These are phyloP conservation scores for Albula glossodonta DNA, from an alignment of 2,113 vertebrate genomes.

Conservation along the genomic window DNA sequence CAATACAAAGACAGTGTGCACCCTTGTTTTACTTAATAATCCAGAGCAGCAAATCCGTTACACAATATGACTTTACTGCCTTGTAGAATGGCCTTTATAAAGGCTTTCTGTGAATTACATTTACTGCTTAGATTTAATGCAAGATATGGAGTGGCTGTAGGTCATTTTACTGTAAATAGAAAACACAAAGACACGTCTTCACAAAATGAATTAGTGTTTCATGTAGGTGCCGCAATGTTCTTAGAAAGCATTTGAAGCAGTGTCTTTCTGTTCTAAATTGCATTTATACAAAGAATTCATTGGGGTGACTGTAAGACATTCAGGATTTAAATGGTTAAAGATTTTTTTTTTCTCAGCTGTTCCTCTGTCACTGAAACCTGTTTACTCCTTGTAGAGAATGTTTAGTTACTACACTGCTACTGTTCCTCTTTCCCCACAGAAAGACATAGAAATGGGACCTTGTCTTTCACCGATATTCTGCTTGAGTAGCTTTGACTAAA, in stretches of 20 bases:
- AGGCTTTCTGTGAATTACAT: background rate
- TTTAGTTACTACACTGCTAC: constrained; percentile 12
- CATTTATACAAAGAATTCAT: too few species aligned
- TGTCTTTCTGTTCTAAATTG: too few species aligned
- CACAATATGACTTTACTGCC: background rate
- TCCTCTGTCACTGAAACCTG: background rate
- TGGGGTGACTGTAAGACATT: too few species aligned
- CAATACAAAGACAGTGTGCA: background rate
- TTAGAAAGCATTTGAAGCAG: too few species aligned
- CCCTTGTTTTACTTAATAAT: background rate
- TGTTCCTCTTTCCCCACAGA: background rate
- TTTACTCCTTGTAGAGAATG: background rate
- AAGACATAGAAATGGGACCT: background rate
- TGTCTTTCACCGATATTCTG: background rate
- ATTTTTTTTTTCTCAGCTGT: too few species aligned
- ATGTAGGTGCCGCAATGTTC: background rate
- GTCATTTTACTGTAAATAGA: too few species aligned
- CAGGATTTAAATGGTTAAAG: too few species aligned
- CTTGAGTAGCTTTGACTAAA: constrained; percentile 7
- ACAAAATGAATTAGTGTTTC: background rate
- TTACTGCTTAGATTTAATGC: background rate
- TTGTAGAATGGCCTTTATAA: background rate
- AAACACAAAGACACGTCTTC: too few species aligned
- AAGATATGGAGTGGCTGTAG: too few species aligned
- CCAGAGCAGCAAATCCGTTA: background rate